A percentile compares a stretch with the other conserved stretches of the same genome.
These are phyloP conservation scores for Taeniopygia guttata DNA, from an alignment of 2,797 vertebrate species.

Conservation along the genomic window DNA sequence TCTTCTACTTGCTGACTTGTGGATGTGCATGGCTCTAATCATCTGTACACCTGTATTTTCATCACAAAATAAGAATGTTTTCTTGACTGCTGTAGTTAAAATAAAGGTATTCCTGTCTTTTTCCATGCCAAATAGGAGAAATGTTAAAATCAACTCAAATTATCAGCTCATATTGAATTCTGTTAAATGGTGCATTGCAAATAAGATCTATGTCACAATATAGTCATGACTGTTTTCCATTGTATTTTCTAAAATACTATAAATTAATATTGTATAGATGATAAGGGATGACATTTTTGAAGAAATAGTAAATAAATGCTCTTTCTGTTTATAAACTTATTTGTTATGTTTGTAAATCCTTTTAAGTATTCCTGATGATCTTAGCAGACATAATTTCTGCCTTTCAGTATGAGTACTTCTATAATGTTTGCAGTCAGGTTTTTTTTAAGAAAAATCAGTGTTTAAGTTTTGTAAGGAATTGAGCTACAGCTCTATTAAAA, in stretches of 20 bases:
- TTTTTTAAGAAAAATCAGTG: background rate
- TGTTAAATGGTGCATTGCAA: background rate
- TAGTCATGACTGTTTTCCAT: background rate
- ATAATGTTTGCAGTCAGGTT: background rate
- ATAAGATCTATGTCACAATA: background rate
- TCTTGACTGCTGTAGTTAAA: background rate
- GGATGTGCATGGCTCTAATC: background rate
- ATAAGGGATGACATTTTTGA: background rate
- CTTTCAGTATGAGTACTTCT: background rate
- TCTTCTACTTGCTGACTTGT: background rate
- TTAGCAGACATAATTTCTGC: background rate
- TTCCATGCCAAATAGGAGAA: background rate
- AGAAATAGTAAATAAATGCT: background rate
- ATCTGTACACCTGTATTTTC: background rate
- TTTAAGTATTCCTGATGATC: background rate
- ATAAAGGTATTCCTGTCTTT: background rate
- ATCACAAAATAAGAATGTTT: background rate
- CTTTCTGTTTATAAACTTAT: background rate
- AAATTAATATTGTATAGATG: background rate
- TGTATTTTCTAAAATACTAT: background rate
- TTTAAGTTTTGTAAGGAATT: background rate
- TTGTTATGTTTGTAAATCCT: background rate
- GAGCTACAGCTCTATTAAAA: background rate
- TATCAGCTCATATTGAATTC: background rate
- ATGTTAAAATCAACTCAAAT: background rate